phyloP scores from a whole-genome alignment of 2,888 invertebrate species.

The Dione juno region DNA sequence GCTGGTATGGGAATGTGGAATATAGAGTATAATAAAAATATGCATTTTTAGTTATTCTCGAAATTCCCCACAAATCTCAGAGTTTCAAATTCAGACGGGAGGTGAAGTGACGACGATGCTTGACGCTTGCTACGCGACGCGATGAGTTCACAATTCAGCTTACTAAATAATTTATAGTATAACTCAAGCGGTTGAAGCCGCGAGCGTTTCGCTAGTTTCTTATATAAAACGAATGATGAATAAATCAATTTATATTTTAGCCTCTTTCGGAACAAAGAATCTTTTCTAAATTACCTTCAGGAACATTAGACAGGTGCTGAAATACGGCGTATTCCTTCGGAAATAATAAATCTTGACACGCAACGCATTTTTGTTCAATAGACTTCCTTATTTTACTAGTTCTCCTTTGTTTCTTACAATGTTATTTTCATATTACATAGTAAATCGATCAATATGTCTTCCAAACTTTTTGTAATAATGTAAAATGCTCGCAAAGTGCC shows the following conservation, averaged over 20 bases:
- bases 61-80: too few relatives aligned
- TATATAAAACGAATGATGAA: not conserved
- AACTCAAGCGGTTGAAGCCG: too few relatives aligned
- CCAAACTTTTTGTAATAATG: too few relatives aligned
- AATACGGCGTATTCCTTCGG: slow-evolving; percentile 32
- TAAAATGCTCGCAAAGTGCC: too few relatives aligned
- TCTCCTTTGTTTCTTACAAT: not conserved
- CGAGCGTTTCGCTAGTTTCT: not conserved
- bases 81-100: too few relatives aligned
- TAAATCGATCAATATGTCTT: too few relatives aligned
- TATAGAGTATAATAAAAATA: not conserved
- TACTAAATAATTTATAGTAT: too few relatives aligned
- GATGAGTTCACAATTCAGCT: too few relatives aligned
- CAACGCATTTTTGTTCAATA: slow-evolving; percentile 40
- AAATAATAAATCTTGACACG: slow-evolving; percentile 44
- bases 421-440: not conserved
- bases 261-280: not conserved
- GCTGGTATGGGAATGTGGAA: not conserved
- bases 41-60: too few relatives aligned
- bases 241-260: slow-evolving; percentile 4
- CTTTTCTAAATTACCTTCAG: slow-evolving; percentile 6
- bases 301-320: slow-evolving; percentile 35
- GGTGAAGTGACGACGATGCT: too few relatives aligned
- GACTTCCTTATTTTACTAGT: slow-evolving; percentile 41
- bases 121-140: too few relatives aligned